A percentile compares a stretch with the other conserved stretches of the same genome.
Conservation (phyloP, 1,140 invertebrate species). For the Orchestia grillus region DNA sequence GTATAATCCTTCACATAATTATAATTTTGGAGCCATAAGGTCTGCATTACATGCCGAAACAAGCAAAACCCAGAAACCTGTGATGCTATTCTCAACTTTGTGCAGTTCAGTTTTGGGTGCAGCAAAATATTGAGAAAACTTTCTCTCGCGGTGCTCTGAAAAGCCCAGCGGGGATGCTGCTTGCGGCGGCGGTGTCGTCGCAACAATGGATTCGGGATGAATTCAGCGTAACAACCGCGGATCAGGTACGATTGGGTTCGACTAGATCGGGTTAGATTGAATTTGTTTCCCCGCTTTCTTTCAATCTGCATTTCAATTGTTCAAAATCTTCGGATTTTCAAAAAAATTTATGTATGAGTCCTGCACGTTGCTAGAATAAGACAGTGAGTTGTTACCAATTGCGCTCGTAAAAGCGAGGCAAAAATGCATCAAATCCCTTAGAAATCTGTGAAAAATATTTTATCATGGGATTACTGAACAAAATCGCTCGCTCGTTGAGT, state of each 20-base stretch:
- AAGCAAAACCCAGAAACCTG: too few species aligned
- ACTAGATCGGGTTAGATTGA: not conserved
- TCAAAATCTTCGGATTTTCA: not conserved
- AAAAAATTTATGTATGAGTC: not conserved
- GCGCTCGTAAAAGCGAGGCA: too few species aligned
- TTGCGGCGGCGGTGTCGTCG: not conserved
- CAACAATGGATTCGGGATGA: not conserved
- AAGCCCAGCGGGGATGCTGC: not conserved
- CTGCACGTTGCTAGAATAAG: not conserved
- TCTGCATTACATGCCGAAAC: too few species aligned
- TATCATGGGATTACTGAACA: not conserved
- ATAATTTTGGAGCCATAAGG: too few species aligned
- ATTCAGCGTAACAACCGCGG: not conserved
- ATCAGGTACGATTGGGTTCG: not conserved
- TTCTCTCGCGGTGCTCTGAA: not conserved
- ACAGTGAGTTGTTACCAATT: not conserved
- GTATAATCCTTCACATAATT: too few species aligned
- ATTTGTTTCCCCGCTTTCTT: not conserved
- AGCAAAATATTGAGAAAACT: not conserved
- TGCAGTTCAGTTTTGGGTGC: too few species aligned
- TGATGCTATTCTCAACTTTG: too few species aligned
- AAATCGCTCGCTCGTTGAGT: too few species aligned
- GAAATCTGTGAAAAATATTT: not conserved
- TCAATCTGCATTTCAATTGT: not conserved
- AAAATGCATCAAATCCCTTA: too few species aligned